Base-by-base conservation (phyloP, 2,797 vertebrate genomes). In the Poecile montanus region DNA sequence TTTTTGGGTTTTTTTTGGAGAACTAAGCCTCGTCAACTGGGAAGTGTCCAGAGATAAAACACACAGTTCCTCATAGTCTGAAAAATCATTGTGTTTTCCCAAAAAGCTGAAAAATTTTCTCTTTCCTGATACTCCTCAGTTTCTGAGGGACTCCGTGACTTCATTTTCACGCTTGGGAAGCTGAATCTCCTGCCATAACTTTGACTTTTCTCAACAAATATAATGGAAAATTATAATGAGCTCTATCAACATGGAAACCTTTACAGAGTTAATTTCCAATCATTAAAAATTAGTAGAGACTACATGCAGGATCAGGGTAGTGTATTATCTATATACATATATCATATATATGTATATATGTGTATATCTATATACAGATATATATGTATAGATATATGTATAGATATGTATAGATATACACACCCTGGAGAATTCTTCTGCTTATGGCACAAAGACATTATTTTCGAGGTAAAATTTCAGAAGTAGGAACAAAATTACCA, bases 1-100 rank as follows among this genome's bases (percentile, higher is more conserved):
- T 73, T 62, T n/a, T 25, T 16, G 61, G 38, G 8, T 4, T 38
- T 73, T 73, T 73, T 53, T 83, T 56, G 23, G 8, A 23, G 57
- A 86, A 29, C 4, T 1, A 11, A 88, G 36, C 29, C 29, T 71
- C 50, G 10, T 60, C 38, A 50, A 71, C 63, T 29, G 66, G 30
- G 36, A 87, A 72, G 67, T 2, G 47, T 47, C 51, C 42, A 1
- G 57, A 53, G 22, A 29, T 27, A 54, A 63, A 89, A 42, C 32
- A 60, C 42, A 8, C 5, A 12, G 53, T 11, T 38, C 10, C 30
- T 27, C 3, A 0, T 1, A 7, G 13, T 17, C 71, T 38, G 17
- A 44, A 54, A 56, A 48, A 68, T 26, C 16, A 34, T 20, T 12
- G 62, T 78, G 51, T 34, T 67, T 83, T 48, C 44, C 29, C 14